These are phyloP conservation scores for Craseonycteris thonglongyai DNA, from an alignment of 2,113 vertebrate genomes.

Conservation along the genomic window DNA sequence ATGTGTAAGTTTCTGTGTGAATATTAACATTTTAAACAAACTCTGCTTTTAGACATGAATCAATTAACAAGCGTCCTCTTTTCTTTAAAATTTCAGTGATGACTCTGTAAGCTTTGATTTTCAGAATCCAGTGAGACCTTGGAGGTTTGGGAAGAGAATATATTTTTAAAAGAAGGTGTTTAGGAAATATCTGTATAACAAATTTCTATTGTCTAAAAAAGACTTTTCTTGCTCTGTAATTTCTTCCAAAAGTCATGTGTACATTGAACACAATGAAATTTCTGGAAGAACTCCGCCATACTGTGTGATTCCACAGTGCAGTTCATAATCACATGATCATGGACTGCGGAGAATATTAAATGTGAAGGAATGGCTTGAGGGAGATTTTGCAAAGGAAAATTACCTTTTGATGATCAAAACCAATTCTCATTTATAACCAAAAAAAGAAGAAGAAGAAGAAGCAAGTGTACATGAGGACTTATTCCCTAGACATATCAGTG, in stretches of 20 bases:
- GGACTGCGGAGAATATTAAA: background rate
- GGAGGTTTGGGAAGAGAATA: background rate
- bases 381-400: background rate
- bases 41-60: background rate
- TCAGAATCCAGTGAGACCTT: background rate
- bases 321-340: constrained; percentile 6
- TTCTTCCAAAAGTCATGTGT: background rate
- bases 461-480: background rate
- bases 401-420: constrained; percentile 7
- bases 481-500: background rate
- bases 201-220: background rate
- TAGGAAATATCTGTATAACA: background rate
- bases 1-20: background rate
- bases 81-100: background rate
- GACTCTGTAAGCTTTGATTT: background rate
- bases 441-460: too few species aligned
- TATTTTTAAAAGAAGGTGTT: background rate
- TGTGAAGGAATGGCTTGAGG: background rate
- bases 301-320: background rate
- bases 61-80: background rate
- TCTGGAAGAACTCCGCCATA: background rate
- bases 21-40: background rate
- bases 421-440: background rate
- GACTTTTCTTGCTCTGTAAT: background rate
- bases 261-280: constrained; percentile 4